phyloP scores from a whole-genome alignment of 37 sponge, comb jelly and placozoan genomes.

The Halichondria panicea region DNA sequence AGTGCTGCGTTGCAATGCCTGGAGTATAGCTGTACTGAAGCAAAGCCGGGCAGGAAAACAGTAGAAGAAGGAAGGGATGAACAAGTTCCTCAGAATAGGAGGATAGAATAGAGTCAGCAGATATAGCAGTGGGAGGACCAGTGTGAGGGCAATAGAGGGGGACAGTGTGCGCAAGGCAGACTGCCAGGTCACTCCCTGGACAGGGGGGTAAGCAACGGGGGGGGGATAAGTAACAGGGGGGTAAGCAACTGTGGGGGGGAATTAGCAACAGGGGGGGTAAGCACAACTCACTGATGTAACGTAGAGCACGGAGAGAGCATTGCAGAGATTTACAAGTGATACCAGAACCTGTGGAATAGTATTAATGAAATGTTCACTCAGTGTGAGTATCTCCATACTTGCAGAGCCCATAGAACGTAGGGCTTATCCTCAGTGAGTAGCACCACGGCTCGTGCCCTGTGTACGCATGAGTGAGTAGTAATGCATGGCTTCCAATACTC shows the following conservation, averaged over 20 bases:
- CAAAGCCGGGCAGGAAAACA: conserved; percentile 59
- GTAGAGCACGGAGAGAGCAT: background rate
- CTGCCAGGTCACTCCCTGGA: background rate
- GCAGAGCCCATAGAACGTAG: too few relatives aligned
- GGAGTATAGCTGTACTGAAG: conserved; percentile 25
- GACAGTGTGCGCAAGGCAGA: background rate
- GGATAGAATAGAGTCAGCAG: conserved; percentile 44
- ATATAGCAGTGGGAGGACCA: conserved; percentile 16
- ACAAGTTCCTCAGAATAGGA: conserved; percentile 46
- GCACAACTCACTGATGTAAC: background rate
- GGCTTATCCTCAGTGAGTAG: too few relatives aligned
- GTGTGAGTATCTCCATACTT: too few relatives aligned
- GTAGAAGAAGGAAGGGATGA: conserved; percentile 71
- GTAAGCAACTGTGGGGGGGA: background rate
- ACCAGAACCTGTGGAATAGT: too few relatives aligned
- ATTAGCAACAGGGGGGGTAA: background rate
- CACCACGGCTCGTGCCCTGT: too few relatives aligned
- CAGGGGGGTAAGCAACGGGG: background rate
- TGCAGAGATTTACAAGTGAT: too few relatives aligned
- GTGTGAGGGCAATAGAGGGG: background rate
- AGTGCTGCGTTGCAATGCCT: conserved; percentile 7
- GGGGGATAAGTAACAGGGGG: background rate
- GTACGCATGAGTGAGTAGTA: too few relatives aligned
- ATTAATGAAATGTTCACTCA: too few relatives aligned
- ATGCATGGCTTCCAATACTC: too few relatives aligned